Conservation (phyloP, 2,113 vertebrate genomes). For the Rafetus swinhoei region DNA sequence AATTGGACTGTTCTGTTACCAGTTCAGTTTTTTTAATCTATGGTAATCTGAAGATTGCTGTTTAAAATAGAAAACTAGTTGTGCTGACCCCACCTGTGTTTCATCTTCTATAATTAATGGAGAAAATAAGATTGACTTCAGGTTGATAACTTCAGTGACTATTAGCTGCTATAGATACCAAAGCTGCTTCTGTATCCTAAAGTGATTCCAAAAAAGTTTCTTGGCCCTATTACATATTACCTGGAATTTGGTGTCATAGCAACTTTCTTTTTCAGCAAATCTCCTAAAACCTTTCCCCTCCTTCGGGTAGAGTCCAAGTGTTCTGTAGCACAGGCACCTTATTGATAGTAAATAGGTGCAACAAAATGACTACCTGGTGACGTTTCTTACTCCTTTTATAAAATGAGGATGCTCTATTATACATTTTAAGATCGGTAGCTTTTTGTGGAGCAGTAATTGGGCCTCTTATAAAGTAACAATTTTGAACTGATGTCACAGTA, state of each 20-base stretch:
- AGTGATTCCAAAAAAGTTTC: background rate
- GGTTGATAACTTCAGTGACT: background rate
- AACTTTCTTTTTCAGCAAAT: background rate
- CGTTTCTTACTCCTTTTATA: constrained; percentile 6
- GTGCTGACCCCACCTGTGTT: rapidly evolving
- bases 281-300: background rate
- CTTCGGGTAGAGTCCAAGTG: constrained; percentile 19
- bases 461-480: background rate
- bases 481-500: constrained; percentile 21
- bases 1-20: background rate
- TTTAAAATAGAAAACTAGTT: background rate
- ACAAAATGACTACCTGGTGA: constrained; percentile 25
- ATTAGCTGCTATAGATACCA: background rate
- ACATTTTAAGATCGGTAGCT: background rate
- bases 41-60: background rate
- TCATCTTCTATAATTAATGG: background rate
- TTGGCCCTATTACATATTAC: background rate
- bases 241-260: background rate
- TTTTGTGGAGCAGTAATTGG: constrained; percentile 37
- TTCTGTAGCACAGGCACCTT: background rate
- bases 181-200: background rate
- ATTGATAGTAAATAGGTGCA: background rate
- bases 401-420: background rate
- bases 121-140: background rate
- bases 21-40: background rate